Percentiles rank a stretch among this genome's conserved stretches.
phyloP scores from a whole-genome alignment of 2,888 invertebrate genomes.

The Pheosia gnoma region DNA sequence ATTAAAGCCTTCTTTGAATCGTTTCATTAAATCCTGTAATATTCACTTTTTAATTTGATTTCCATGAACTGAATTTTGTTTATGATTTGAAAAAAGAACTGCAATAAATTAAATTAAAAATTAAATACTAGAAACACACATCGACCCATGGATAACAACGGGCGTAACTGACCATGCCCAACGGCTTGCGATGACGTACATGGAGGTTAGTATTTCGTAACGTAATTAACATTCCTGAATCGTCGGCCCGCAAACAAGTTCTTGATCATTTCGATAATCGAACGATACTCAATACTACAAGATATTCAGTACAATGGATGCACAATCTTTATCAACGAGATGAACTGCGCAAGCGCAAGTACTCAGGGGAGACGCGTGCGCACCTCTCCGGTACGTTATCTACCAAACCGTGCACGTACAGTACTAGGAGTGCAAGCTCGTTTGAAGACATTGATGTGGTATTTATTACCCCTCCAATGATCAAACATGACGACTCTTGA shows the following conservation, averaged over 20 bases:
- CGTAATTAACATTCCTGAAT: neutral
- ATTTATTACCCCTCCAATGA: constrained; percentile 1
- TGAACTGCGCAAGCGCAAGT: neutral
- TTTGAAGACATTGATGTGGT: neutral
- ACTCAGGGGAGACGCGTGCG: constrained; percentile 2
- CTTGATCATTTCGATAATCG: neutral
- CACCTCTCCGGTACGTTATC: constrained; percentile 7
- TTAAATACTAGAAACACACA: constrained; percentile 43
- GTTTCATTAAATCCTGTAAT: too few species aligned
- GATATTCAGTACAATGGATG: neutral
- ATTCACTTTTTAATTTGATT: too few species aligned
- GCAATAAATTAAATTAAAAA: too few species aligned
- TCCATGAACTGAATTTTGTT: too few species aligned
- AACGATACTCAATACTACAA: neutral
- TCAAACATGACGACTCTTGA: neutral
- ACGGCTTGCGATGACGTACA: constrained; percentile 4
- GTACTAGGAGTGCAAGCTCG: neutral
- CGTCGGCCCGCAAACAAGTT: neutral
- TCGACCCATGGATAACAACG: constrained; percentile 65
- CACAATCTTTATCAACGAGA: neutral
- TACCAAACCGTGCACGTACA: constrained; percentile 11
- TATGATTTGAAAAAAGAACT: too few species aligned
- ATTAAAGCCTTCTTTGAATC: too few species aligned
- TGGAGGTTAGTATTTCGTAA: constrained; percentile 4
- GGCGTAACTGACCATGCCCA: constrained; percentile 66